Percentiles rank a stretch among this genome's conserved stretches.
phyloP scores from a whole-genome alignment of 2,888 invertebrate genomes.

The Suillia variegata region DNA sequence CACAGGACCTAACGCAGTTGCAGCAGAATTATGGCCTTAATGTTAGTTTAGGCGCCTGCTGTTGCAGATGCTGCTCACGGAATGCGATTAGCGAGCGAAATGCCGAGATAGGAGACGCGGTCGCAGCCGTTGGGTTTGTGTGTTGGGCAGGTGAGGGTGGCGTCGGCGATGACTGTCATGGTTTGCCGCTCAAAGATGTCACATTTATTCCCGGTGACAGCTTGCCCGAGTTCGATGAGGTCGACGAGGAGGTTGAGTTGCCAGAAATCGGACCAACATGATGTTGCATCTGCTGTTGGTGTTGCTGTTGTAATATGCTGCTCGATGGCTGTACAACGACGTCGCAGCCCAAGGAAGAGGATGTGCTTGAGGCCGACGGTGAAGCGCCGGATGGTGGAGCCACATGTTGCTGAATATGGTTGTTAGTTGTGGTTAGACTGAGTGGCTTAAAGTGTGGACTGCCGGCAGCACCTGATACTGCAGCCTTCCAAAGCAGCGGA shows the following conservation, averaged over 20 bases:
- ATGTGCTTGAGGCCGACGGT: constrained; percentile 63
- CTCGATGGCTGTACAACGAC: constrained; percentile 53
- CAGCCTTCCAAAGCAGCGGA: constrained; percentile 60
- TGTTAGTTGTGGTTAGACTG: constrained; percentile 57
- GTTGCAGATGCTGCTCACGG: constrained; percentile 55
- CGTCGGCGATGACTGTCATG: constrained; percentile 55
- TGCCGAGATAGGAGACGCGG: constrained; percentile 51
- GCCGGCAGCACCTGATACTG: constrained; percentile 54
- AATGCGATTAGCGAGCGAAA: constrained; percentile 58
- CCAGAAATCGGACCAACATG: constrained; percentile 55
- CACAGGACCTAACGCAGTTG: too few relatives aligned
- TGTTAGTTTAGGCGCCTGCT: constrained; percentile 52
- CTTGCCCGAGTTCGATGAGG: constrained; percentile 59
- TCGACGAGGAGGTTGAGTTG: constrained; percentile 56
- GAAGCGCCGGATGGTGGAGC: constrained; percentile 62
- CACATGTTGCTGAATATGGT: constrained; percentile 44
- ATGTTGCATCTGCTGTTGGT: constrained; percentile 35
- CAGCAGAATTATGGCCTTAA: constrained; percentile 49
- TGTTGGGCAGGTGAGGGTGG: constrained; percentile 28
- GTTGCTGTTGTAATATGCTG: constrained; percentile 25
- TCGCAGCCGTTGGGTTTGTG: constrained; percentile 19
- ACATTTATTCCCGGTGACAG: constrained; percentile 57
- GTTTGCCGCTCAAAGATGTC: constrained; percentile 53
- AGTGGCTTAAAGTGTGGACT: constrained; percentile 59
- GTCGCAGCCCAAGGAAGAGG: constrained; percentile 60